These are phyloP conservation scores for Atta cephalotes DNA, from an alignment of 1,140 invertebrate species.

Conservation along the genomic window DNA sequence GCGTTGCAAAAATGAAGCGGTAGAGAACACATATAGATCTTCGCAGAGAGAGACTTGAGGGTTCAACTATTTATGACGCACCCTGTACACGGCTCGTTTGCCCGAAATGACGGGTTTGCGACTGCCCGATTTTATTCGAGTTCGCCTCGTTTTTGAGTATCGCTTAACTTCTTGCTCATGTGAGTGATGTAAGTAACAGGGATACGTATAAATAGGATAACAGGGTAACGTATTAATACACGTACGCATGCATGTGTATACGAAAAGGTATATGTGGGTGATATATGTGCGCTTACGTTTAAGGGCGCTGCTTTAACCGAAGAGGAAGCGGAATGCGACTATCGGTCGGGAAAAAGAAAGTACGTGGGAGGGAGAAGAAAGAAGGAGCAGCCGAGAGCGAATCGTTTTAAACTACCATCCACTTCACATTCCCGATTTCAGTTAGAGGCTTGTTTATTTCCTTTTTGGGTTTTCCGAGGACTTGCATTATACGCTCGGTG, in stretches of 20 bases:
- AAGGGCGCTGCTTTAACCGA: conserved; percentile 36
- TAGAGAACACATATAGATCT: not conserved
- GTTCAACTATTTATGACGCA: conserved; percentile 40
- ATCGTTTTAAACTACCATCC: conserved; percentile 82
- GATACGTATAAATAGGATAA: too few relatives aligned
- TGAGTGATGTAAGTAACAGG: conserved; percentile 52
- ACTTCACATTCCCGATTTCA: conserved; percentile 82
- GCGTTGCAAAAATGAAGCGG: conserved; percentile 7
- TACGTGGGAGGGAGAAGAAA: not conserved
- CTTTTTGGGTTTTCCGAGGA: conserved; percentile 71
- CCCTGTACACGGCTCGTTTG: conserved; percentile 8
- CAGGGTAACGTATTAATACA: conserved; percentile 46
- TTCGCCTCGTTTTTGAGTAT: conserved; percentile 45
- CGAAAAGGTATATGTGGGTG: not conserved
- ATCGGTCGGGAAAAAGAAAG: conserved; percentile 39
- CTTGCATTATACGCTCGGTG: conserved; percentile 66
- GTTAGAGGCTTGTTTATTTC: conserved; percentile 81
- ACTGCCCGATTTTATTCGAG: conserved; percentile 34
- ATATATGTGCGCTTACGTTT: conserved; percentile 47
- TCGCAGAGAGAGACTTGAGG: not conserved
- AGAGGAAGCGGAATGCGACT: conserved; percentile 41
- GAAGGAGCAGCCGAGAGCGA: conserved; percentile 56
- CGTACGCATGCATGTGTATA: not conserved
- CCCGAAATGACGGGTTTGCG: conserved; percentile 47
- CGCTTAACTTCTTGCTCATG: conserved; percentile 49